These are phyloP conservation scores for Phenganax subtilis DNA, from an alignment of 92 coral and sea anemone genomes.

Conservation along the genomic window DNA sequence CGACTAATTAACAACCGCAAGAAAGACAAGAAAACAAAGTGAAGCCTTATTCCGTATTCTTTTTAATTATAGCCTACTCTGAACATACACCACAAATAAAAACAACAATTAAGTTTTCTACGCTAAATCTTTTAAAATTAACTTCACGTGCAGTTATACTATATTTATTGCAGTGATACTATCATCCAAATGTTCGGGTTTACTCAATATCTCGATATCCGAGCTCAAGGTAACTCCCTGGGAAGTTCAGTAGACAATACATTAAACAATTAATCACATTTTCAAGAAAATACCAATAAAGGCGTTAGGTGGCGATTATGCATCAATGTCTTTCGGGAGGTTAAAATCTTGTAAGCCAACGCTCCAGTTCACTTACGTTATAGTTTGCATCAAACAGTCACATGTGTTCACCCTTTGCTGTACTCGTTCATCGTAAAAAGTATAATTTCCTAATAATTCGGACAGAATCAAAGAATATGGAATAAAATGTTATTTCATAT, in stretches of 20 bases:
- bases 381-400: too few species aligned
- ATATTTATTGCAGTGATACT: conserved; percentile 17
- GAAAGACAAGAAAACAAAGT: too few species aligned
- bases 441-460: too few species aligned
- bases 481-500: not conserved
- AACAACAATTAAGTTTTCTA: not conserved
- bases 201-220: not conserved
- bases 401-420: too few species aligned
- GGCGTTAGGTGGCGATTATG: too few species aligned
- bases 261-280: not conserved
- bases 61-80: not conserved
- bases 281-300: not conserved
- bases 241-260: not conserved
- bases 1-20: too few species aligned
- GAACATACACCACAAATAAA: not conserved
- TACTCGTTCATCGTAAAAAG: too few species aligned
- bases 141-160: too few species aligned
- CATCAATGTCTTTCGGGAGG: too few species aligned
- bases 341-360: too few species aligned
- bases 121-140: not conserved
- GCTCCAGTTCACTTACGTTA: too few species aligned
- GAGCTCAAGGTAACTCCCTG: not conserved
- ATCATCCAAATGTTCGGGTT: conserved; percentile 20
- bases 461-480: too few species aligned
- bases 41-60: not conserved